phyloP scores from a whole-genome alignment of 2,797 vertebrate species.

The Choloepus didactylus region DNA sequence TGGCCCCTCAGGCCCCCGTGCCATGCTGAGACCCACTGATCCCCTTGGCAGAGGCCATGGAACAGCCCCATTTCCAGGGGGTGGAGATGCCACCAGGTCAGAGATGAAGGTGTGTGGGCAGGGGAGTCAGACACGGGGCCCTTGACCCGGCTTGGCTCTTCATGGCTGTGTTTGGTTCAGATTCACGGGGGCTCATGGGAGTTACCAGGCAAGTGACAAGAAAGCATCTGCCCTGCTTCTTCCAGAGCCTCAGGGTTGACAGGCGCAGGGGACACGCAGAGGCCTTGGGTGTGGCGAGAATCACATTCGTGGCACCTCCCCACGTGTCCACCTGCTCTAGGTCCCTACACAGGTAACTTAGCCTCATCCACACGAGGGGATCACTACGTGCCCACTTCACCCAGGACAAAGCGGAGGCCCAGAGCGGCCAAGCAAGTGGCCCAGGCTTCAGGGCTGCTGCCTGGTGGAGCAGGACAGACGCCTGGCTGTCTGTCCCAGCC shows the following conservation, averaged over 20 bases:
- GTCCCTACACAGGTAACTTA: not conserved
- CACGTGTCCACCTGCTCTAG: no score
- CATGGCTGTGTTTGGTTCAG: not conserved
- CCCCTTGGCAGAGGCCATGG: not conserved
- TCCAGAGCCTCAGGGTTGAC: accelerated
- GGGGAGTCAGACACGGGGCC: not conserved
- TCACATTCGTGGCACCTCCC: no score
- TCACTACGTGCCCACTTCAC: accelerated
- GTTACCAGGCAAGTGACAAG: no score
- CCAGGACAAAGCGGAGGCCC: not conserved
- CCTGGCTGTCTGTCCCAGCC: no score
- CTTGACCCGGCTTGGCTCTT: not conserved
- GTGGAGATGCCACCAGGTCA: not conserved
- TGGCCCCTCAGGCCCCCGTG: accelerated
- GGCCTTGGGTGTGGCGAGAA: not conserved
- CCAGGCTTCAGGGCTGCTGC: not conserved
- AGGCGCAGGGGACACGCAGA: not conserved
- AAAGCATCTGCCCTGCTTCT: not conserved
- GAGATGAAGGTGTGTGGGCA: not conserved
- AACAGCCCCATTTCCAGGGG: not conserved
- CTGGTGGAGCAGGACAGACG: accelerated
- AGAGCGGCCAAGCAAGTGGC: not conserved
- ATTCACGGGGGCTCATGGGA: not conserved
- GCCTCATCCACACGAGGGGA: not conserved
- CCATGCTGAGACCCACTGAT: not conserved